Evolutionary conservation across 1,140 invertebrate genomes (phyloP).

Genomic region (Anastatus disparis): DNA sequence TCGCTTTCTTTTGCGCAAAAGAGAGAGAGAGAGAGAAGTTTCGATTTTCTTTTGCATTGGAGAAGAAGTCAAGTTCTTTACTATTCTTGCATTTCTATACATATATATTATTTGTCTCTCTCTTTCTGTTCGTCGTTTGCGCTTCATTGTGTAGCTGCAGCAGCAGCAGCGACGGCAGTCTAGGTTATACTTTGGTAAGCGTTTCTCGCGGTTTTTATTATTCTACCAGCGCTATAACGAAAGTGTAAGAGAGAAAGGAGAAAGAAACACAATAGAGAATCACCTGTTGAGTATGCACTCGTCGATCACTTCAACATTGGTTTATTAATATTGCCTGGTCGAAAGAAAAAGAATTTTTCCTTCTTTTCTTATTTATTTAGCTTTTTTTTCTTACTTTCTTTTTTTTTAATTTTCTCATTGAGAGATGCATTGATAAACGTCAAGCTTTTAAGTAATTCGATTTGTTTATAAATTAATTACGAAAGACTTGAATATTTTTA

Average conservation of each 20-base stretch:
- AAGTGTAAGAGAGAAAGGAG: not conserved
- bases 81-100: not conserved
- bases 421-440: too few species aligned
- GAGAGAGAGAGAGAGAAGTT: too few species aligned
- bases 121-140: not conserved
- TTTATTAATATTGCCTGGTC: constrained; percentile 15
- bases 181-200: too few species aligned
- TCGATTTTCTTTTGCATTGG: not conserved
- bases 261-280: constrained; percentile 2
- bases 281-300: constrained; percentile 30
- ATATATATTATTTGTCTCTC: constrained; percentile 10
- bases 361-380: not conserved
- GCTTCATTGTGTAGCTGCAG: not conserved
- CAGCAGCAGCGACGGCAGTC: too few species aligned
- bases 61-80: constrained; percentile 1
- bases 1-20: not conserved
- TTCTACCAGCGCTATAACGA: constrained; percentile 17
- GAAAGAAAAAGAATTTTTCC: not conserved
- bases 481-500: too few species aligned
- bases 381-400: too few species aligned
- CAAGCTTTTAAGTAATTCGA: too few species aligned
- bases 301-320: constrained; percentile 15
- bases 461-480: too few species aligned
- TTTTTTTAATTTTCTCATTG: too few species aligned
- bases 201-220: constrained; percentile 1